Conservation (phyloP, 2,797 vertebrate genomes). For the Coregonus sp. region DNA sequence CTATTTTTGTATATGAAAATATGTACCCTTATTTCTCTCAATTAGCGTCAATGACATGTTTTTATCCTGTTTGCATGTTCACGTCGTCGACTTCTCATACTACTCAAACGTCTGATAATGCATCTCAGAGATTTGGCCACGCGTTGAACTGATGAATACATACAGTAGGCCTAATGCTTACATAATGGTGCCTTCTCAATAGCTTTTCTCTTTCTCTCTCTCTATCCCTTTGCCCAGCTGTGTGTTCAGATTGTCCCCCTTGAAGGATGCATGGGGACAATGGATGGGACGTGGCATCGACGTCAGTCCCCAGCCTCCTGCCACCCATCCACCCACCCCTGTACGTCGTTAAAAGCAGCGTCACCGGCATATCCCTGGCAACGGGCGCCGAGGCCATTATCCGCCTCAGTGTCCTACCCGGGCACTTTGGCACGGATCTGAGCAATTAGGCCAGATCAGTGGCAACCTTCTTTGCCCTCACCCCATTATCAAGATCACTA, state of each 20-base stretch:
- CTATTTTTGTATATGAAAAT: not conserved
- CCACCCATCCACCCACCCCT: slow-evolving; percentile 16
- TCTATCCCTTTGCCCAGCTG: not conserved
- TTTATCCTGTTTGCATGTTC: not conserved
- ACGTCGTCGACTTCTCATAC: not conserved
- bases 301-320: not conserved
- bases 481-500: slow-evolving; percentile 81
- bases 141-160: not conserved
- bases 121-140: not conserved
- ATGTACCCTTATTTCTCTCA: not conserved
- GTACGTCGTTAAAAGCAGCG: slow-evolving; percentile 64
- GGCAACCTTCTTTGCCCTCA: slow-evolving; percentile 75
- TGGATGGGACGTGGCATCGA: not conserved
- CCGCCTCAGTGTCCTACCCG: slow-evolving; percentile 66
- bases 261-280: not conserved
- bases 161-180: not conserved
- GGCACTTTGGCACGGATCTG: slow-evolving; percentile 70
- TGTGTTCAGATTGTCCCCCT: not conserved
- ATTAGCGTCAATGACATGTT: not conserved
- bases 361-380: slow-evolving; percentile 61
- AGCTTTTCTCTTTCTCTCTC: not conserved
- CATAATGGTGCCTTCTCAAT: not conserved
- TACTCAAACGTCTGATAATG: not conserved
- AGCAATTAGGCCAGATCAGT: slow-evolving; percentile 81
- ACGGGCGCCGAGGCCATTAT: slow-evolving; percentile 73